Base-by-base conservation (phyloP, 2,888 invertebrate species). In the Protophormia terraenovae region DNA sequence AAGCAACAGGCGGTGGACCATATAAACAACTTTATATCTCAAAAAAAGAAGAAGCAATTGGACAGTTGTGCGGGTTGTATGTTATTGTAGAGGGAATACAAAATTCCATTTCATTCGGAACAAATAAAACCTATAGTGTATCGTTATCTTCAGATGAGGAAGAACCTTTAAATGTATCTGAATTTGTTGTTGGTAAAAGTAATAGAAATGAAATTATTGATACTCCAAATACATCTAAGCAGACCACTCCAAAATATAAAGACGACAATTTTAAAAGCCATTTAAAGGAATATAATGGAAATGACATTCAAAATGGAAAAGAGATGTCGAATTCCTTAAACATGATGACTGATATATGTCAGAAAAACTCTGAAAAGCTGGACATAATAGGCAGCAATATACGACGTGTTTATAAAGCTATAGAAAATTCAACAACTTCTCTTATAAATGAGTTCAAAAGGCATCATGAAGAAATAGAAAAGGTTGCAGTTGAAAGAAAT, bases 391-490 rank as follows among this genome's bases (percentile, higher is more conserved):
- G 38, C 8, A 38, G 62, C 29, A 62, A 62, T 62, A 62, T 38
- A 62, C 32, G 60, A 60, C 60, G 60, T 2, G 38, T 38, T 14
- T 58, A 58, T 4, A 58, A 58, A 53, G 22, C 24, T 53, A 22
- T 53, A 24, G 53, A 53, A 7, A 53, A 53, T n/a, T 24, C 16
- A 47, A 47, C 47, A 55, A 55, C 8, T 8, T 12, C 12, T 22
- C 24, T 29, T 29, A 29, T 14, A 12, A 19, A 62, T 38, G 38
- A 62, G 38, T 22, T 62, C 19, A 41, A 62, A 62, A 62, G 62
- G 38, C 62, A 62, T 38, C 38, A 62, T 19, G 14, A 38, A 38
- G 62, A 35, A 62, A 38, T 62, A 29, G 62, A 62, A 62, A 62
- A 19, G 7, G 32, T 16, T 35, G 19, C 35, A 35, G 10, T 22